Evolutionary conservation across 2,113 vertebrate genomes (phyloP), one percentile per base, ranked within the genome.

Genomic region (Indri indri): DNA sequence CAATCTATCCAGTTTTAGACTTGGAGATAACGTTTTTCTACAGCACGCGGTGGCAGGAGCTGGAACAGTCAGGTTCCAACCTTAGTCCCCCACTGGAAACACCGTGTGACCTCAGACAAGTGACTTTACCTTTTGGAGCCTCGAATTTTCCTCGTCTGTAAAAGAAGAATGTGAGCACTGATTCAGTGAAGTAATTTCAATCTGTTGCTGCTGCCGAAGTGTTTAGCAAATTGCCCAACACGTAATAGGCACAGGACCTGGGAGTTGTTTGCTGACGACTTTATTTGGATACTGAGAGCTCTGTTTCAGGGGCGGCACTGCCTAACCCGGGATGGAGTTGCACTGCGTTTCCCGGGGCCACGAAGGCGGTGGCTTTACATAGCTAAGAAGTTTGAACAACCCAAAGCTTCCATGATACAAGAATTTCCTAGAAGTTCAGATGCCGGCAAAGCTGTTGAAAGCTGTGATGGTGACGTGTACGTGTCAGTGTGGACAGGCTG

Each of bases 1-100:
- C 22, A 18, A 10, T 30, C 59, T 37, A 50, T 23, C 9, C 6
- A 8, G 52, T 4, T 63, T 13, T 71, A 23, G n/a, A 5, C 23
- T 45, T 3, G 1, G 47, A 42, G 83, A 20, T 3, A 4, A 37
- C 27, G 9, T 4, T 25, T 85, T 1, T 85, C 63, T 68, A 13
- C 0, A 0, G 47, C 61, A 27, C 45, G 0, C 0, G 3, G 32
- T 42, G 7, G n/a, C 2, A 2, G 71, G 20, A 37, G 4, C 40
- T 52, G 63, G 65, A 45, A 50, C 0, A 4, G 11, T 76, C 11
- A 6, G 11, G 10, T 47, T 89, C 54, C 25, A 54, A 27, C 50
- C 52, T 71, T 1, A 20, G 27, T 13, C 61, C 20, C 50, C 6
- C 0, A 17, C 18, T 1, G 71, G n/a, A 91, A 52, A 82, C 17